These are phyloP conservation scores for Karalla daura DNA, from an alignment of 2,797 vertebrate species.

Conservation along the genomic window DNA sequence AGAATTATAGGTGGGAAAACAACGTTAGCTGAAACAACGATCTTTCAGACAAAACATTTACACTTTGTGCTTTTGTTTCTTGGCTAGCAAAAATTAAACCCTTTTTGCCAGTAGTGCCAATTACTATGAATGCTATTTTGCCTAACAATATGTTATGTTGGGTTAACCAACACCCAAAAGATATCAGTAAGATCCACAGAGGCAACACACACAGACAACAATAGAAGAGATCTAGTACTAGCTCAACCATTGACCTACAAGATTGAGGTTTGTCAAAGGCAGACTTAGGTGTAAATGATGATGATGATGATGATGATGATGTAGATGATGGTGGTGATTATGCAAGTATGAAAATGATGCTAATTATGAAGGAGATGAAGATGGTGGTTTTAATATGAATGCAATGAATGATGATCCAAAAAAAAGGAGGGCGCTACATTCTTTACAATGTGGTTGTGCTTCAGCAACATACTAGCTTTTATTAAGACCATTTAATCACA, in stretches of 20 bases:
- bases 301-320: constrained; percentile 42
- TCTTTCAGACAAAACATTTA: constrained; percentile 92
- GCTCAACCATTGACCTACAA: constrained; percentile 66
- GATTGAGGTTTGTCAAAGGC: constrained; percentile 64
- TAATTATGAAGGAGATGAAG: constrained; percentile 47
- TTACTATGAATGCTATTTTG: constrained; percentile 98
- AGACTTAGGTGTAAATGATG: constrained; percentile 49
- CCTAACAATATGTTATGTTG: constrained; percentile 91
- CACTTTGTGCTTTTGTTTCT: constrained; percentile 90
- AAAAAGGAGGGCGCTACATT: constrained; percentile 67
- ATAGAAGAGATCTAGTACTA: constrained; percentile 71
- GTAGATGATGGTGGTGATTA: constrained; percentile 31
- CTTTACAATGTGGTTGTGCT: constrained; percentile 76
- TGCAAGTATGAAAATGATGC: constrained; percentile 53
- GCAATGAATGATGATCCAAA: constrained; percentile 68
- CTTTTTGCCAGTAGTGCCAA: constrained; percentile 98
- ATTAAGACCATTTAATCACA: constrained; percentile 66
- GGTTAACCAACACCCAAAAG: constrained; percentile 88
- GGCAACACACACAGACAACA: constrained; percentile 64
- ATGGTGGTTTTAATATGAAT: constrained; percentile 65
- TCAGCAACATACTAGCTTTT: constrained; percentile 77
- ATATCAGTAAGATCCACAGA: constrained; percentile 74
- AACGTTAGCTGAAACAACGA: constrained; percentile 89
- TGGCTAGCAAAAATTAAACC: constrained; percentile 92
- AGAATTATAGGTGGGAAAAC: constrained; percentile 96